Percentiles rank a stretch among this genome's conserved stretches.
Evolutionary conservation across 2,797 vertebrate species (phyloP).

Genomic region (Benthosema pterotum): DNA sequence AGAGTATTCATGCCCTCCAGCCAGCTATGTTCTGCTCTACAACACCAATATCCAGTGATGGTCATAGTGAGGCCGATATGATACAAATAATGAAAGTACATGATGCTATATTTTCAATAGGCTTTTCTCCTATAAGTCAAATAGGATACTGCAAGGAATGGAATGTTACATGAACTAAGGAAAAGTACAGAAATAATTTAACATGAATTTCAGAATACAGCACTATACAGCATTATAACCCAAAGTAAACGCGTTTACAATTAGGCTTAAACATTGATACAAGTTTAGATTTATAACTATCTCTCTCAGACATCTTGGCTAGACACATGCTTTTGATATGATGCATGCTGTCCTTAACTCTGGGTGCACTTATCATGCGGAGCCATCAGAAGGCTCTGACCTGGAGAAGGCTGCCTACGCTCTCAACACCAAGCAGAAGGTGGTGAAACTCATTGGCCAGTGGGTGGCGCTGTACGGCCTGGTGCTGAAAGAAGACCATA

Average conservation of each 20-base stretch:
- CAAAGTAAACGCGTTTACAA: no score
- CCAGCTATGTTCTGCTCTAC: slow-evolving; percentile 88
- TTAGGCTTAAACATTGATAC: no score
- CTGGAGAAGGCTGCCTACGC: slow-evolving; percentile 86
- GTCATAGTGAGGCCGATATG: no score
- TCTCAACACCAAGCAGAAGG: slow-evolving; percentile 87
- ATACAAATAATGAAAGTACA: not conserved
- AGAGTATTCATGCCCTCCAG: slow-evolving; percentile 91
- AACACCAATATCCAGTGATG: slow-evolving; percentile 90
- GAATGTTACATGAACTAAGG: no score
- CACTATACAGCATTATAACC: no score
- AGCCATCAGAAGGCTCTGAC: slow-evolving; percentile 86
- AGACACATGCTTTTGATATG: not conserved
- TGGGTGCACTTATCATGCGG: slow-evolving; percentile 82
- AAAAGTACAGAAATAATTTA: not conserved
- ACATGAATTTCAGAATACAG: not conserved
- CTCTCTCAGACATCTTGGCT: not conserved
- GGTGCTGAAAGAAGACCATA: slow-evolving; percentile 84
- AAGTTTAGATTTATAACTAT: no score
- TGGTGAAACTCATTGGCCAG: slow-evolving; percentile 88
- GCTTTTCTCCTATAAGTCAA: no score
- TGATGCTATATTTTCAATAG: no score
- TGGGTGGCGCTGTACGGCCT: slow-evolving; percentile 89
- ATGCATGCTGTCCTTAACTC: slow-evolving; percentile 77
- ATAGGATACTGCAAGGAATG: no score